Percentiles rank a stretch among this genome's conserved stretches.
These are phyloP conservation scores for Chloroclysta siterata DNA, from an alignment of 2,888 invertebrate genomes.

Conservation along the genomic window DNA sequence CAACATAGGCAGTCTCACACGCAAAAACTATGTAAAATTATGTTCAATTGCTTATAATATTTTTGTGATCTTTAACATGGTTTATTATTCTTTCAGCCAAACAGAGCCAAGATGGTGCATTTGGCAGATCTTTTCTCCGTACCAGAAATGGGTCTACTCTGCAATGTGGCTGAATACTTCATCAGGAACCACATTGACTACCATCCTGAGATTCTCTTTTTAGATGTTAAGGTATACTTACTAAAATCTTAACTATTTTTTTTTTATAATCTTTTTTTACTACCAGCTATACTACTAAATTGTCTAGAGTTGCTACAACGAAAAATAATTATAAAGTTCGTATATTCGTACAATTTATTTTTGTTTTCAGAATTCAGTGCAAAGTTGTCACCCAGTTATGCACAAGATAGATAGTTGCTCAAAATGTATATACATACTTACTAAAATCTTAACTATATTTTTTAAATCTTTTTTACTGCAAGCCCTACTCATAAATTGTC, in stretches of 20 bases:
- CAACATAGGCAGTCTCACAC: too few species aligned
- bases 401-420: conserved; percentile 93
- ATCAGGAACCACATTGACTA: conserved; percentile 95
- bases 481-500: too few species aligned
- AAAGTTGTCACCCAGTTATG: conserved; percentile 94
- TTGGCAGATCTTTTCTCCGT: conserved; percentile 98
- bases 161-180: conserved; percentile 97
- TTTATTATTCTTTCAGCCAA: conserved; percentile 68
- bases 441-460: too few species aligned
- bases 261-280: too few species aligned
- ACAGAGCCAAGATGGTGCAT: conserved; percentile 93
- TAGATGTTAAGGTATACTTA: conserved; percentile 92
- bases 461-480: too few species aligned
- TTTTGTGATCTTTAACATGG: not conserved
- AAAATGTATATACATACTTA: too few species aligned
- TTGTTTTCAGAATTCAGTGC: conserved; percentile 91
- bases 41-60: too few species aligned
- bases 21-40: too few species aligned
- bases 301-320: not conserved
- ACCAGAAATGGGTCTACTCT: conserved; percentile 97
- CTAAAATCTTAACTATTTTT: too few species aligned
- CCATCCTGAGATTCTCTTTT: conserved; percentile 97
- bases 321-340: not conserved
- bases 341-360: not conserved
- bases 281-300: not conserved